phyloP scores from a whole-genome alignment of 2,888 invertebrate species.

The Caenorhabditis doughertyi region DNA sequence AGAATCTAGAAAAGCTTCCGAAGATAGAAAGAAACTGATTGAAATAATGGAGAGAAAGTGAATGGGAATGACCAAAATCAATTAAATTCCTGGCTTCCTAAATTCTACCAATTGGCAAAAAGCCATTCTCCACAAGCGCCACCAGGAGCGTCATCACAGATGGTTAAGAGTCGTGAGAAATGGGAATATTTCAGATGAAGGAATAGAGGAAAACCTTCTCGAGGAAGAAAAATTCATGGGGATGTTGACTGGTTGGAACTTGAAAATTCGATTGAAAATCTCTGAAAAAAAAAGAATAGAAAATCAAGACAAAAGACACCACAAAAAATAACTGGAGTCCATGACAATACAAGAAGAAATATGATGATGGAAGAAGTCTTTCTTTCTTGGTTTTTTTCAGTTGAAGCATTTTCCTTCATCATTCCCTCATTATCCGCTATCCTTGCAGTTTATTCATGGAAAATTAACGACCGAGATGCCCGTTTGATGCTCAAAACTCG shows the following conservation, averaged over 20 bases:
- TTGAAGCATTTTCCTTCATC: slow-evolving; percentile 7
- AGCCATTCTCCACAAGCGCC: slow-evolving; percentile 19
- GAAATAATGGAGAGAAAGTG: slow-evolving; percentile 43
- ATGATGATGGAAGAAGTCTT: slow-evolving; percentile 8
- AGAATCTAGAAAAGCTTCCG: background rate
- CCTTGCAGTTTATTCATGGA: slow-evolving; percentile 59
- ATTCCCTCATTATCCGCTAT: slow-evolving; percentile 51
- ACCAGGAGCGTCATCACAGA: slow-evolving; percentile 23
- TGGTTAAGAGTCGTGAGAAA: slow-evolving; percentile 57
- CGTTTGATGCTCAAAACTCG: slow-evolving; percentile 32
- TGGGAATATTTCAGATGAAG: slow-evolving; percentile 21
- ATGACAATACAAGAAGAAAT: background rate
- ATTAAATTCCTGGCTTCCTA: slow-evolving; percentile 17
- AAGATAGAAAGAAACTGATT: slow-evolving; percentile 23
- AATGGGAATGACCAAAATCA: slow-evolving; percentile 27
- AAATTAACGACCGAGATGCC: slow-evolving; percentile 48
- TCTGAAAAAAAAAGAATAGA: slow-evolving; percentile 14
- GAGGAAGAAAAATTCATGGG: background rate
- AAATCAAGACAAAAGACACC: slow-evolving; percentile 15
- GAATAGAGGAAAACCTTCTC: slow-evolving; percentile 11
- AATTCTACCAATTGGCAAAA: slow-evolving; percentile 27
- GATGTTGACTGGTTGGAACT: slow-evolving; percentile 17
- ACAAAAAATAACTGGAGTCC: slow-evolving; percentile 6
- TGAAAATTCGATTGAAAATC: slow-evolving; percentile 1
- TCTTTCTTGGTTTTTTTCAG: background rate